Percentiles rank a stretch among this genome's conserved stretches.
These are phyloP conservation scores for Protomyctophum bolini DNA, from an alignment of 2,113 vertebrate genomes.

Conservation along the genomic window DNA sequence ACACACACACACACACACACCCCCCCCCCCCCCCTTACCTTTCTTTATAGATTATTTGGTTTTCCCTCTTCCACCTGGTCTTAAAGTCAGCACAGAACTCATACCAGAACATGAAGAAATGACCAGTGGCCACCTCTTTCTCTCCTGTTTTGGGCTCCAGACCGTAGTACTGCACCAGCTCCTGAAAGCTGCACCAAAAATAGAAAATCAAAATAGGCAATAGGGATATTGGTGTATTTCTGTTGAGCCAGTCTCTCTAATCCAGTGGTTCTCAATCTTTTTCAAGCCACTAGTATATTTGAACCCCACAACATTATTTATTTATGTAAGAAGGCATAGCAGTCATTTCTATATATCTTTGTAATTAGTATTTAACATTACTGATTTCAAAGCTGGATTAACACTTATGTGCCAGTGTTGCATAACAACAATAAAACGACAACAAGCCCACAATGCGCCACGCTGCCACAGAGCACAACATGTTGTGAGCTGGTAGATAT, in stretches of 20 bases:
- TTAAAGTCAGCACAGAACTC: conserved; percentile 97
- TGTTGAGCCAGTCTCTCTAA: background rate
- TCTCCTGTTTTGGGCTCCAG: conserved; percentile 88
- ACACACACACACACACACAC: background rate
- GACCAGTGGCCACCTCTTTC: conserved; percentile 84
- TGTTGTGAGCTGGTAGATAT: too few species aligned
- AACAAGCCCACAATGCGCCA: too few species aligned
- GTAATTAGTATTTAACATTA: too few species aligned
- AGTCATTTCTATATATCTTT: too few species aligned
- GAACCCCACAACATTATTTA: too few species aligned
- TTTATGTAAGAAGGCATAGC: too few species aligned
- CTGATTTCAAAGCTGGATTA: too few species aligned
- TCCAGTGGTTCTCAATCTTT: background rate
- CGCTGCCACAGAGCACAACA: too few species aligned
- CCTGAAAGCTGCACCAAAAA: conserved; percentile 83
- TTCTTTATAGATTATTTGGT: conserved; percentile 91
- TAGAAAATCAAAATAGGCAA: conserved; percentile 5
- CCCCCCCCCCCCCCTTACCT: too few species aligned
- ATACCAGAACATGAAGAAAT: conserved; percentile 94
- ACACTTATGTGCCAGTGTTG: too few species aligned
- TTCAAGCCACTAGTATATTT: too few species aligned
- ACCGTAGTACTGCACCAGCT: conserved; percentile 88
- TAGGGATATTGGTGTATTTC: background rate
- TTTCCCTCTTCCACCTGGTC: conserved; percentile 93
- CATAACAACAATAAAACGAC: too few species aligned